Base-by-base conservation (phyloP, 64 coral and sea anemone genomes). In the Montipora cactus region DNA sequence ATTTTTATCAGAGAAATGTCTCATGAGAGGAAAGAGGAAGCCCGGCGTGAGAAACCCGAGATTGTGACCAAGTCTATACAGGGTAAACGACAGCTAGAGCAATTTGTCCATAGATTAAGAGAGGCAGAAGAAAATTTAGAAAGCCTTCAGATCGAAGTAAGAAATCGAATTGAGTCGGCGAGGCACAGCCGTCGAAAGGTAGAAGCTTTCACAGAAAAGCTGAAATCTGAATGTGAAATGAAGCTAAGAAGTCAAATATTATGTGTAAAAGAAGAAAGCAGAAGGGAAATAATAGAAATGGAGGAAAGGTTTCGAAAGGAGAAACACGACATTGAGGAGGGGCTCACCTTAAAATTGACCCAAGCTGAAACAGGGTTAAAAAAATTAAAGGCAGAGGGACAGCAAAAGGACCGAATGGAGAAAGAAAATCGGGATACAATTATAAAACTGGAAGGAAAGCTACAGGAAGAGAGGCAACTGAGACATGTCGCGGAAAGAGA, bases 271-370 rank as follows among this genome's bases (percentile, higher is more conserved):
- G 87, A 97, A 61, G 13, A 66, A 4, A 47, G 67, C 19, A 7
- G 71, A 55, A 76, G 90, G 14, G 82, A 90, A 55, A 94, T 52
- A 5, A 59, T 74, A 10, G 52, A 84, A 45, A 73, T 87, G 47
- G 92, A 97, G 15, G 77, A 82, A 11, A 79, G 79, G 15, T 68
- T 89, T 59, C 87, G 10, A 23, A 91, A 81, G 75, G 81, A 87
- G 7, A 97, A 91, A 83, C 44, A 88, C 16, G 92, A 94, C 45
- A 85, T 97, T 59, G 95, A 97, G 57, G 79, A 82, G 67, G 84
- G 73, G 5, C 77, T 94, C 57, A 91, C 83, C 46, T 16, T 69
- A 13, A 64, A 94, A 49, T 15, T 97, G 48, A 55, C 64, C 73
- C 82, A 91, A 52, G 89, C 59, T 13, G 95, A 97, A 76, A 80